Percentiles rank a stretch among this genome's conserved stretches.
These are phyloP conservation scores for Epinephelus lanceolatus DNA, from an alignment of 2,113 vertebrate genomes.

Conservation along the genomic window DNA sequence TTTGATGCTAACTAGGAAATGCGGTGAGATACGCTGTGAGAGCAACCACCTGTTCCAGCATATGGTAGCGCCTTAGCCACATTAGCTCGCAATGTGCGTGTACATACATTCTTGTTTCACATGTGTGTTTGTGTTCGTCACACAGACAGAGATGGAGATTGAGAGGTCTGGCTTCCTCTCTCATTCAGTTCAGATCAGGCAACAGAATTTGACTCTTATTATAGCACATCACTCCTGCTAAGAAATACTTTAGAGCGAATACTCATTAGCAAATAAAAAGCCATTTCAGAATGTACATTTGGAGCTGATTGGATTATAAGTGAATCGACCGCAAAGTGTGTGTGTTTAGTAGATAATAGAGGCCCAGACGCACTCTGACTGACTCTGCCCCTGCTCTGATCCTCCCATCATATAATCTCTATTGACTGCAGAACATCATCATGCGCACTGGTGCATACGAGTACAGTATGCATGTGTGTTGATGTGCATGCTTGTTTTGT, in stretches of 20 bases:
- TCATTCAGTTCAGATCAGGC: not conserved
- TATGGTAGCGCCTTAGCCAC: conserved; percentile 17
- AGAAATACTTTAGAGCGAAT: not conserved
- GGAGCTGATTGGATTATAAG: conserved; percentile 10
- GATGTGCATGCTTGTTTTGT: conserved; percentile 49
- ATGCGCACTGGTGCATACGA: not conserved
- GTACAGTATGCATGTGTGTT: conserved; percentile 10
- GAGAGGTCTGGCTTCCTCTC: not conserved
- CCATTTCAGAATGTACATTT: not conserved
- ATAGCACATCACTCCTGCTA: not conserved
- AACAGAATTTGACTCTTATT: not conserved
- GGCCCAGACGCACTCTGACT: conserved; percentile 5
- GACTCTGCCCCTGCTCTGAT: conserved; percentile 27
- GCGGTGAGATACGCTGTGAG: conserved; percentile 17
- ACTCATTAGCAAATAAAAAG: conserved; percentile 1
- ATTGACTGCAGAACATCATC: conserved; percentile 41
- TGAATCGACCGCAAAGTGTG: not conserved
- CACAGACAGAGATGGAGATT: not conserved
- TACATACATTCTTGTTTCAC: not conserved
- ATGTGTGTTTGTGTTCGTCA: not conserved
- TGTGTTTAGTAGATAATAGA: conserved; percentile 7
- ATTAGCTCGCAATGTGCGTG: not conserved
- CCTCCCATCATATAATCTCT: conserved; percentile 32
- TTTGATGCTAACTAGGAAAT: conserved; percentile 32
- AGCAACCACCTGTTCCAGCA: conserved; percentile 59